Evolutionary conservation across 2,113 vertebrate genomes (phyloP), one percentile per base, ranked within the genome.

Genomic region (Labrus mixtus): DNA sequence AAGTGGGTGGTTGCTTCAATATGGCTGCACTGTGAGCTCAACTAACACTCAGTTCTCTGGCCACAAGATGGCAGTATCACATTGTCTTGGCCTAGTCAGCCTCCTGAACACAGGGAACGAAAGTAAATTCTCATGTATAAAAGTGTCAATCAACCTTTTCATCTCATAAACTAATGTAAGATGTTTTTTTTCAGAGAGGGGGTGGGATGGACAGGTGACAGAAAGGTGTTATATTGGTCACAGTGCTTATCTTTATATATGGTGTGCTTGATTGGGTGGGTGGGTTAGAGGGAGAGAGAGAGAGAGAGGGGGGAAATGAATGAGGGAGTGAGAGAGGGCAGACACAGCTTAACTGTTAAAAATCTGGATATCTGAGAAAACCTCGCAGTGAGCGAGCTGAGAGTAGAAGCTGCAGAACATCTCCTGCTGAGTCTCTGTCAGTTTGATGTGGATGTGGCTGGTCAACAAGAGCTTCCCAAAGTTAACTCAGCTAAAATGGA

Each of bases 21-120:
- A 17, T 48, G 16, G 46, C 39, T 41, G 39, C 39, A 10, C 10
- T 41, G 3, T 10, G 39, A 41, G 39, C 39, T 8, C 39, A 41
- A 9, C 39, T 41, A 11, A 41, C 43, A 16, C 12, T 50, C 4
- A 5, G 1, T 6, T 25, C 15, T 16, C 2, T 29, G 46, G 8
- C 78, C 86, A 84, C 70, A 73, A 17, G 76, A 64, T 78, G 81
- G 67, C 81, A 82, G 56, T 70, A 19, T 73, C 6, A n/a, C 4
- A 48, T 20, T 17, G 0, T 51, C 1, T 50, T 33, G 22, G 25
- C 20, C 23, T 1, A 23, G 4, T 19, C 60, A 60, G 9, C 10
- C 10, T 33, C 25, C 10, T 46, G 0, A 33, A 46, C 23, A 22
- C 13, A 8, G 54, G 22, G 22, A 50, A 15, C 33, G 8, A 29